A percentile compares a stretch with the other conserved stretches of the same genome.
Conservation (phyloP, 2,113 vertebrate species). For the Platysternon megacephalum region DNA sequence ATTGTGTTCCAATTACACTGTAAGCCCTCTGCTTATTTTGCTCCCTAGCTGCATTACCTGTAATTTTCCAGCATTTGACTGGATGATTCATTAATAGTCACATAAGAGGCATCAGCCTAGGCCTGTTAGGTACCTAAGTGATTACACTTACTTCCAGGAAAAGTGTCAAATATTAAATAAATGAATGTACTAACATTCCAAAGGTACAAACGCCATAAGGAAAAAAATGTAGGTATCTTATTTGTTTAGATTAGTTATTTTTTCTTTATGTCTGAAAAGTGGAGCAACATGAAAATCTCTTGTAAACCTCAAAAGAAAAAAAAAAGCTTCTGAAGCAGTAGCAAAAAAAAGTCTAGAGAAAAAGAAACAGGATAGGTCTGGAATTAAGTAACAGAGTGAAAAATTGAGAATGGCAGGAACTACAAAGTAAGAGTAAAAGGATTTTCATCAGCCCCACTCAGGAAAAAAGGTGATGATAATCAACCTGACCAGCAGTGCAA, state of each 20-base stretch:
- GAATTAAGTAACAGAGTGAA: neutral
- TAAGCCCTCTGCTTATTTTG: neutral
- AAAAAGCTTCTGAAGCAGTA: neutral
- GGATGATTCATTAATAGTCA: neutral
- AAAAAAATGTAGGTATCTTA: neutral
- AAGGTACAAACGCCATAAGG: neutral
- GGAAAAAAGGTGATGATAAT: neutral
- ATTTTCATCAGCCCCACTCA: neutral
- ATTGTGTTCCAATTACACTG: neutral
- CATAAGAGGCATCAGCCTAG: rapidly evolving
- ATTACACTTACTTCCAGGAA: neutral
- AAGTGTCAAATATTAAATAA: neutral
- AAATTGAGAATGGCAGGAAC: neutral
- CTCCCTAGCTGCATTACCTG: neutral
- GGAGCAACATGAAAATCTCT: neutral
- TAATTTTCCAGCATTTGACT: neutral
- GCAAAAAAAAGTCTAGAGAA: neutral
- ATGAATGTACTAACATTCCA: neutral
- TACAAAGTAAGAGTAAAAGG: neutral
- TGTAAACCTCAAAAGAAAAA: neutral
- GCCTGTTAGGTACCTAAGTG: neutral
- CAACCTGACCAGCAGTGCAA: neutral
- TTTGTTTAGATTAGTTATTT: neutral
- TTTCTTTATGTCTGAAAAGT: neutral
- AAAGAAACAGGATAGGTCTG: neutral